Conservation (phyloP, 2,888 invertebrate genomes). For the Ectemnius cavifrons region DNA sequence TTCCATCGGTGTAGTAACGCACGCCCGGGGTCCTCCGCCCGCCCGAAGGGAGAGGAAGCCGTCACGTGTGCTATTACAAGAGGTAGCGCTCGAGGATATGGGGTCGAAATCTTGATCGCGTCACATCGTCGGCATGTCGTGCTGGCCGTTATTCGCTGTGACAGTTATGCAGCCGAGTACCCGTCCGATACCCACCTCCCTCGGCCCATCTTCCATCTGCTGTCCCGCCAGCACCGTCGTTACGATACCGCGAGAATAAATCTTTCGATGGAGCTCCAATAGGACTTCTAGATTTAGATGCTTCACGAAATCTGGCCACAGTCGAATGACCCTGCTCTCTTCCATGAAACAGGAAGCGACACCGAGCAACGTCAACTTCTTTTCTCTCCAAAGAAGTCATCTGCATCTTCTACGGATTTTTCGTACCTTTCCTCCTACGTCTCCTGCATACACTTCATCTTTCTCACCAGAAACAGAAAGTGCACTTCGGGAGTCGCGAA, state of each 20-base stretch:
- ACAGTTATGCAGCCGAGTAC: conserved; percentile 61
- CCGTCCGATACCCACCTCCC: no score
- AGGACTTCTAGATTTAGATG: conserved; percentile 49
- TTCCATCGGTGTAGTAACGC: conserved; percentile 44
- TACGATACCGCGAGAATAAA: conserved; percentile 60
- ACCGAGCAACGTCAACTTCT: conserved; percentile 23
- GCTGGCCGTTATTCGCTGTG: conserved; percentile 55
- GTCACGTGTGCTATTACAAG: conserved; percentile 49
- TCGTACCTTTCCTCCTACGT: not conserved
- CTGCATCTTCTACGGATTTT: conserved; percentile 18
- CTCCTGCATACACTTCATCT: no score
- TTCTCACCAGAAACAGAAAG: no score
- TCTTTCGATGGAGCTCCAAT: conserved; percentile 45
- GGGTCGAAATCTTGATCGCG: conserved; percentile 64
- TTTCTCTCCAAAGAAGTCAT: no score
- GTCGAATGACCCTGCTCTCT: conserved; percentile 30
- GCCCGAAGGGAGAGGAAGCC: conserved; percentile 18
- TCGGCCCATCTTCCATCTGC: conserved; percentile 9
- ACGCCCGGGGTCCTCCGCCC: conserved; percentile 16
- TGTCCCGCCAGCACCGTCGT: conserved; percentile 52
- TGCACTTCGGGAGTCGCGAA: no score
- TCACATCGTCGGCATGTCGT: conserved; percentile 50
- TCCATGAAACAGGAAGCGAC: conserved; percentile 47
- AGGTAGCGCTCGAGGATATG: conserved; percentile 14
- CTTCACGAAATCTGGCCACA: conserved; percentile 38